Evolutionary conservation across 1,140 invertebrate genomes (phyloP).

Genomic region (Lepidurus arcticus): DNA sequence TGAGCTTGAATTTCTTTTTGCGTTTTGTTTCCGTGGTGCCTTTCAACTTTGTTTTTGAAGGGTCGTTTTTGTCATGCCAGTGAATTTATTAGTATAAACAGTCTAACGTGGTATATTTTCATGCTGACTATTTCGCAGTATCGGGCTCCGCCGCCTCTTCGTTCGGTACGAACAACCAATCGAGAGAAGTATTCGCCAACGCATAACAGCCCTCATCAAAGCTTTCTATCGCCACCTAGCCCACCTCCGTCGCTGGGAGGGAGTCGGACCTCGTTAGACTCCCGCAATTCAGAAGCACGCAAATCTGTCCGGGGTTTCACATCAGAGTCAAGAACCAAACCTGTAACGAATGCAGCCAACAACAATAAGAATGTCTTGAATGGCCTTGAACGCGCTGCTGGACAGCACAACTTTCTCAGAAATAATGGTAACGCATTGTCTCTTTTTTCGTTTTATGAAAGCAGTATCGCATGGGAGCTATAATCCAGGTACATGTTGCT

Average conservation of each 20-base stretch:
- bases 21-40: neutral
- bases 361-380: constrained; percentile 16
- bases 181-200: constrained; percentile 34
- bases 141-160: constrained; percentile 31
- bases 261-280: constrained; percentile 32
- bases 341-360: neutral
- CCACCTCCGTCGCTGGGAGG: constrained; percentile 26
- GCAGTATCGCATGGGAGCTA: neutral
- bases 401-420: neutral
- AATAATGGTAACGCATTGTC: neutral
- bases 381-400: neutral
- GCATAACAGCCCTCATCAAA: neutral
- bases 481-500: neutral
- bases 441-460: neutral
- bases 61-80: neutral
- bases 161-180: constrained; percentile 30
- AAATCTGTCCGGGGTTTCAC: neutral
- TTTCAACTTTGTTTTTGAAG: neutral
- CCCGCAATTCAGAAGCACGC: constrained; percentile 23
- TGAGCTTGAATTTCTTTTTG: neutral
- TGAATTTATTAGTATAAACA: neutral
- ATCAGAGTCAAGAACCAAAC: neutral
- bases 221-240: constrained; percentile 7
- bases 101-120: constrained; percentile 22
- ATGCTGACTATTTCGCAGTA: constrained; percentile 29